Evolutionary conservation across 2,113 vertebrate species (phyloP).

Genomic region (Xiphias gladius): DNA sequence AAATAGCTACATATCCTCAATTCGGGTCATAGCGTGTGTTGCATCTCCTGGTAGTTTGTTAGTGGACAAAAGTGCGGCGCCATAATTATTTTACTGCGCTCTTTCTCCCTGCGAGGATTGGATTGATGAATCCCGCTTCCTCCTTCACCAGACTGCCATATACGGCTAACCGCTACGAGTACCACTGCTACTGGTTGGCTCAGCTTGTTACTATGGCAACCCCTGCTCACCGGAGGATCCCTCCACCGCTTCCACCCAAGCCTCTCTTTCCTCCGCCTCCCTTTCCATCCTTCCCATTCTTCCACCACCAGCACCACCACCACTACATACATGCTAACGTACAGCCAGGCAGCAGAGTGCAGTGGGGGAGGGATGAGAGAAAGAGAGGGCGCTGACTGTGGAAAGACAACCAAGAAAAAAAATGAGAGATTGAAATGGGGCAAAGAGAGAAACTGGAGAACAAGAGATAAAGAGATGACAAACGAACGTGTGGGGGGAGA

Average conservation of each 20-base stretch:
- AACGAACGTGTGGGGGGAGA: constrained; percentile 1
- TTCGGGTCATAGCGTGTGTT: not conserved
- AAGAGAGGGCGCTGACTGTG: constrained; percentile 37
- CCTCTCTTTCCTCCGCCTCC: constrained; percentile 50
- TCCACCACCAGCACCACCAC: constrained; percentile 54
- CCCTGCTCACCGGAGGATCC: constrained; percentile 64
- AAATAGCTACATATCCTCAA: constrained; percentile 20
- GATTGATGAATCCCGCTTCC: constrained; percentile 76
- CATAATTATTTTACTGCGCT: constrained; percentile 64
- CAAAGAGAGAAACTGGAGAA: constrained; percentile 25
- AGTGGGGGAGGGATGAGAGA: constrained; percentile 62
- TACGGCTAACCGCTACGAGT: constrained; percentile 66
- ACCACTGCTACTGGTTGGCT: constrained; percentile 70
- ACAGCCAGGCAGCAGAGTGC: constrained; percentile 42
- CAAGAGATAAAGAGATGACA: constrained; percentile 33
- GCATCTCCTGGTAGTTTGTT: constrained; percentile 31
- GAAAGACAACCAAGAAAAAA: constrained; percentile 45
- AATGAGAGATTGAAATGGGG: constrained; percentile 37
- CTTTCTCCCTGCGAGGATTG: constrained; percentile 66
- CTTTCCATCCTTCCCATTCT: constrained; percentile 68
- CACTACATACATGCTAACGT: constrained; percentile 41
- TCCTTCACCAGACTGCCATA: constrained; percentile 67
- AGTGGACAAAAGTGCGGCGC: constrained; percentile 45
- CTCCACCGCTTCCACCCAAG: constrained; percentile 52
- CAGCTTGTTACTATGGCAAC: constrained; percentile 79